phyloP scores from a whole-genome alignment of 2,113 vertebrate species.

The Oreochromis tanganicae region DNA sequence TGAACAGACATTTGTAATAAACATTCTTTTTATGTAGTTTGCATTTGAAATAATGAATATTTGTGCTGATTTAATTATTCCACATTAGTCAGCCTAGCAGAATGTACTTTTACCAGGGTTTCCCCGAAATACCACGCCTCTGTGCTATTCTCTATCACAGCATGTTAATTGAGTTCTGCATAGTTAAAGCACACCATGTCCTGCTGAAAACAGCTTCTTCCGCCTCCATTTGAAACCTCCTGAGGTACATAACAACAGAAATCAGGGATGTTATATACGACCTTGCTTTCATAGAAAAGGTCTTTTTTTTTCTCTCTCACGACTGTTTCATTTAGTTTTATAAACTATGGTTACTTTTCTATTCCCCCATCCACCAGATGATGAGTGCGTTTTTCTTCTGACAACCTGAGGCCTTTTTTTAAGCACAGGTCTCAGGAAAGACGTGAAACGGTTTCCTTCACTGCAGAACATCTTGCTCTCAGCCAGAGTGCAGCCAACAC shows the following conservation, averaged over 20 bases:
- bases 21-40: background rate
- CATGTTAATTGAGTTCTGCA: background rate
- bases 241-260: background rate
- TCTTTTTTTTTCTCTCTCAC: background rate
- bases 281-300: background rate
- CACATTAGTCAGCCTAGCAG: background rate
- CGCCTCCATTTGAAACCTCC: background rate
- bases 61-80: background rate
- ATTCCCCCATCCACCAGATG: background rate
- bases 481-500: background rate
- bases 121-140: background rate
- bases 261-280: background rate
- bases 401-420: background rate
- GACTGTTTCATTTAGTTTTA: background rate
- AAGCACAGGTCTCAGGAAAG: background rate
- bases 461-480: background rate
- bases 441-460: background rate
- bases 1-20: background rate
- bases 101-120: background rate
- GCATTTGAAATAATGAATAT: background rate
- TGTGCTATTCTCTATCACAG: background rate
- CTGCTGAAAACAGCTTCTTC: background rate
- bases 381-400: background rate
- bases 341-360: background rate
- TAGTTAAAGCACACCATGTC: background rate